Evolutionary conservation across 2,888 invertebrate species (phyloP).

Genomic region (Teleiodes luculella): DNA sequence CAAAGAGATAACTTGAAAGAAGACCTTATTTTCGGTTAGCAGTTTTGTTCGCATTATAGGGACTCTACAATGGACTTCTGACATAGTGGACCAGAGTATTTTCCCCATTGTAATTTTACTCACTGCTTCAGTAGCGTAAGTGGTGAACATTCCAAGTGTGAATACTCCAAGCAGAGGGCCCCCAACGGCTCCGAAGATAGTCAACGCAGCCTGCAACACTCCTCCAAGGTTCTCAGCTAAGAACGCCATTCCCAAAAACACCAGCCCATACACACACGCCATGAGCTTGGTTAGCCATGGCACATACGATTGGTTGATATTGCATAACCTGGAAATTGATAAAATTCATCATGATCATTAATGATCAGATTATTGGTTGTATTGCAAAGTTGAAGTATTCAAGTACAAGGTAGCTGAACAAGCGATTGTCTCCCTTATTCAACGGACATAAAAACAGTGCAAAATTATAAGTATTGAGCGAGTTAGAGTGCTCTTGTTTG

Average conservation of each 20-base stretch:
- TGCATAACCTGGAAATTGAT: constrained; percentile 48
- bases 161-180: constrained; percentile 93
- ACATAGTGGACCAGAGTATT: too few species aligned
- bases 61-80: too few species aligned
- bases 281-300: constrained; percentile 81
- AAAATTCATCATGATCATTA: too few species aligned
- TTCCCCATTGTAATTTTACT: not conserved
- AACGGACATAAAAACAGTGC: too few species aligned
- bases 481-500: not conserved
- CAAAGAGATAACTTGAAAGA: too few species aligned
- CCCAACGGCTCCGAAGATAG: constrained; percentile 92
- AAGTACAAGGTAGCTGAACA: too few species aligned
- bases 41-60: too few species aligned
- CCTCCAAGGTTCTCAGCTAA: constrained; percentile 90
- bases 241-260: constrained; percentile 90
- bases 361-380: too few species aligned
- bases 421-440: too few species aligned
- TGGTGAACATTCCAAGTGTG: constrained; percentile 90
- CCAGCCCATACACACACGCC: constrained; percentile 84
- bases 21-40: too few species aligned
- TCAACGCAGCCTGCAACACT: constrained; percentile 91
- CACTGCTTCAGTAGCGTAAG: constrained; percentile 84
- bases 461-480: not conserved
- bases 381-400: too few species aligned
- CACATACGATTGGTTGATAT: constrained; percentile 48